These are phyloP conservation scores for Heliconius charithonia DNA, from an alignment of 2,888 invertebrate species.

Conservation along the genomic window DNA sequence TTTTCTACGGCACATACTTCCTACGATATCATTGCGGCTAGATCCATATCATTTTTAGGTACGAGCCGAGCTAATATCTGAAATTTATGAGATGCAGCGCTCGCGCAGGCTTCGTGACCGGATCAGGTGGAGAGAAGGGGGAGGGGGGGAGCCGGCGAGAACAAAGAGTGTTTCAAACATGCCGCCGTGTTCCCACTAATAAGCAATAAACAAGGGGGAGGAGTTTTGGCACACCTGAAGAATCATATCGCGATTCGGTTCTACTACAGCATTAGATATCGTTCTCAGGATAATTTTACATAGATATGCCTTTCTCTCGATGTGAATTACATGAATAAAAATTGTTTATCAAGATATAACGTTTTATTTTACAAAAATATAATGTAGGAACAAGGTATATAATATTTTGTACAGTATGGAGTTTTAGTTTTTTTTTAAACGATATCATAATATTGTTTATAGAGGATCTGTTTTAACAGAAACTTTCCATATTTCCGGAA, in stretches of 20 bases:
- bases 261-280: constrained; percentile 26
- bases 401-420: too few relatives aligned
- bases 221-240: constrained; percentile 79
- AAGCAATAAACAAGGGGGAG: constrained; percentile 85
- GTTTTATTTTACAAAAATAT: not conserved
- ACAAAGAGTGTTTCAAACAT: constrained; percentile 81
- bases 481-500: too few relatives aligned
- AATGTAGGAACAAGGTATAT: not conserved
- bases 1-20: constrained; percentile 67
- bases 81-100: constrained; percentile 81
- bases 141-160: constrained; percentile 69
- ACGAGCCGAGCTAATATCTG: constrained; percentile 77
- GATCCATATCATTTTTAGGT: constrained; percentile 76
- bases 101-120: constrained; percentile 75
- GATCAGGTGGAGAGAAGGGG: constrained; percentile 53
- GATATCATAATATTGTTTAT: too few relatives aligned
- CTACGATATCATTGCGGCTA: constrained; percentile 74
- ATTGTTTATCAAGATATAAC: not conserved
- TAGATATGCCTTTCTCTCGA: not conserved
- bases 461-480: too few relatives aligned
- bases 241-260: constrained; percentile 71
- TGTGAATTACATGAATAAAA: not conserved
- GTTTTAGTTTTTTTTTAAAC: too few relatives aligned
- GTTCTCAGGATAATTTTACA: not conserved
- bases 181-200: constrained; percentile 80